Evolutionary conservation across 2,113 vertebrate species (phyloP).

Genomic region (Pachyramphus minor): DNA sequence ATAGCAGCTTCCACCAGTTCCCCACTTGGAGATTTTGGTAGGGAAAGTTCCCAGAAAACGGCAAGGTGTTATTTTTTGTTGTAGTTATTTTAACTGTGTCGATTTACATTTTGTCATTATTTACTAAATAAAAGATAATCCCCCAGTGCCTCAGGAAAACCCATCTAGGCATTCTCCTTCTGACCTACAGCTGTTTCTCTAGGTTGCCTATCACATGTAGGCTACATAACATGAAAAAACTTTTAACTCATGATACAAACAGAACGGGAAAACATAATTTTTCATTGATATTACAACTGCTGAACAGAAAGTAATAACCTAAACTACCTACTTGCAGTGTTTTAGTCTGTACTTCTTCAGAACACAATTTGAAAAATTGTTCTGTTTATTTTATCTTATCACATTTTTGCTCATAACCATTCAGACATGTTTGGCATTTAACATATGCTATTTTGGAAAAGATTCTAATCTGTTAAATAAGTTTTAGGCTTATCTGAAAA

Average conservation of each 20-base stretch:
- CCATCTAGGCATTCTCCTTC: not conserved
- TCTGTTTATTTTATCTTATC: slow-evolving; percentile 56
- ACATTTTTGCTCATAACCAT: slow-evolving; percentile 38
- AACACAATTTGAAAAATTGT: slow-evolving; percentile 32
- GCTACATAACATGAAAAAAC: not conserved
- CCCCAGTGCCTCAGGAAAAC: not conserved
- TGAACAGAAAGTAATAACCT: not conserved
- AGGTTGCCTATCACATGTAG: not conserved
- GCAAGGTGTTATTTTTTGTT: not conserved
- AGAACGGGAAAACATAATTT: not conserved
- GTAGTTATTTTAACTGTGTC: not conserved
- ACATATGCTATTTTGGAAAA: slow-evolving; percentile 37
- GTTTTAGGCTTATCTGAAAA: slow-evolving; percentile 54
- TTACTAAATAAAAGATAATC: not conserved
- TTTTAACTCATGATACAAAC: not conserved
- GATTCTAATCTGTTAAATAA: slow-evolving; percentile 66
- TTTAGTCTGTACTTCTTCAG: not conserved
- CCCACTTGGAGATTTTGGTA: fast-evolving
- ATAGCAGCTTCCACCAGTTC: not conserved
- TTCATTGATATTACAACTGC: not conserved
- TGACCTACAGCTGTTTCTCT: not conserved
- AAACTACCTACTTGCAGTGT: not conserved
- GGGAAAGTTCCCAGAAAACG: not conserved
- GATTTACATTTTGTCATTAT: not conserved
- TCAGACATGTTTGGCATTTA: slow-evolving; percentile 48